Conservation (phyloP, 2,888 invertebrate species). For the Poecilobothrus nobilitatus region DNA sequence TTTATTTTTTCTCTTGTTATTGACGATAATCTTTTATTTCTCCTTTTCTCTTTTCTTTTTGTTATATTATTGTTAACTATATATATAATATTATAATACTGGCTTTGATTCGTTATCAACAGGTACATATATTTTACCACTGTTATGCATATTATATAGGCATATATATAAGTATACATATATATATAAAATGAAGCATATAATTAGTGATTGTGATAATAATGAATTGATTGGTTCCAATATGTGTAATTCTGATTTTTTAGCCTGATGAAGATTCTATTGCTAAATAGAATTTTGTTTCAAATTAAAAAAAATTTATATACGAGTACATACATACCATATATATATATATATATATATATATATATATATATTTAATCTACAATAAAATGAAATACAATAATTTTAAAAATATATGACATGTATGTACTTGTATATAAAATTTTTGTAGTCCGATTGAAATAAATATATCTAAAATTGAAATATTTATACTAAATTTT, state of each 20-base stretch:
- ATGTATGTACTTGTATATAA: no score
- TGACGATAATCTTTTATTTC: background rate
- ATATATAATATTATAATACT: background rate
- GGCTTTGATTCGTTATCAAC: background rate
- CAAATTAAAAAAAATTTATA: background rate
- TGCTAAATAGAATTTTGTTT: background rate
- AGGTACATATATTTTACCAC: background rate
- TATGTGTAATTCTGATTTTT: background rate
- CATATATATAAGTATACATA: background rate
- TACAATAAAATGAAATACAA: no score
- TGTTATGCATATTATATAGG: background rate
- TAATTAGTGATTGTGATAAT: conserved; percentile 1
- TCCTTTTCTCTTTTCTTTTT: background rate
- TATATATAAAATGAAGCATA: background rate
- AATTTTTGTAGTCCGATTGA: no score
- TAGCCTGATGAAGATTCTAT: background rate
- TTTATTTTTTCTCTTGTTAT: background rate
- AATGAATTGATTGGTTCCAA: conserved; percentile 6
- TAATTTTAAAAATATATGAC: no score
- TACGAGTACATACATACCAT: no score
- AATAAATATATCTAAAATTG: no score
- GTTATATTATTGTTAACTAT: background rate
- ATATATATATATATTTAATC: no score
- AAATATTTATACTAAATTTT: no score
- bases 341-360: no score